Evolutionary conservation across 2,888 invertebrate genomes (phyloP), one percentile per base, ranked within the genome.

Genomic region (Aleiodes leptofemur): DNA sequence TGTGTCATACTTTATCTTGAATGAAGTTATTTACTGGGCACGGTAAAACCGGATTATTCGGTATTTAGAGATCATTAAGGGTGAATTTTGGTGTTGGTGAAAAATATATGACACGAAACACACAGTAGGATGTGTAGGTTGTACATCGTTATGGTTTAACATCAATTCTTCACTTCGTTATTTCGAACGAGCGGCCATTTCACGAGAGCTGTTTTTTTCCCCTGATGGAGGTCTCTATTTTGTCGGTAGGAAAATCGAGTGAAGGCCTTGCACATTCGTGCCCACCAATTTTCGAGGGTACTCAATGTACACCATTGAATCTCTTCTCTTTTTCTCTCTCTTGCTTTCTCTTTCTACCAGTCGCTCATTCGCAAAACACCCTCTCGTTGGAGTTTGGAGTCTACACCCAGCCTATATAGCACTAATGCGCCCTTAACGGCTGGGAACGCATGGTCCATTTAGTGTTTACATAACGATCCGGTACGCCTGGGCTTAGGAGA

Each of bases 401-500:
- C 43, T 11, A 43, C 51, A 14, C 55, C 68, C 68, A 29, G 31
- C 23, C 9, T 51, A 56, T 53, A 69, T 59, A 59, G 57, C 75
- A 51, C 68, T 75, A 71, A 75, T 75, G 71, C 38, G 53, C 66
- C 75, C 71, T 57, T 71, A 75, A 75, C 74, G 53, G 56, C 16
- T 43, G 34, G 66, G 34, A 70, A 71, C 59, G 66, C 70, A 76
- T 70, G 73, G 73, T 76, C 70, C 69, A 73, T 73, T 76, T 73
- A 73, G 64, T 73, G 73, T 76, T 76, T 76, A 76, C 76, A 73
- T 76, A 76, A 76, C 73, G 73, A 73, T 70, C 70, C 16, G 34
- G n/a, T 70, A 68, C 66, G 50, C 59, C 51, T 66, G 53, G 70
- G 71, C 56, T 75, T 75, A 72, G 66, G 66, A 34, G 38, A 3